Base-by-base conservation (phyloP, 2,888 invertebrate species). In the Archips crataeganus region DNA sequence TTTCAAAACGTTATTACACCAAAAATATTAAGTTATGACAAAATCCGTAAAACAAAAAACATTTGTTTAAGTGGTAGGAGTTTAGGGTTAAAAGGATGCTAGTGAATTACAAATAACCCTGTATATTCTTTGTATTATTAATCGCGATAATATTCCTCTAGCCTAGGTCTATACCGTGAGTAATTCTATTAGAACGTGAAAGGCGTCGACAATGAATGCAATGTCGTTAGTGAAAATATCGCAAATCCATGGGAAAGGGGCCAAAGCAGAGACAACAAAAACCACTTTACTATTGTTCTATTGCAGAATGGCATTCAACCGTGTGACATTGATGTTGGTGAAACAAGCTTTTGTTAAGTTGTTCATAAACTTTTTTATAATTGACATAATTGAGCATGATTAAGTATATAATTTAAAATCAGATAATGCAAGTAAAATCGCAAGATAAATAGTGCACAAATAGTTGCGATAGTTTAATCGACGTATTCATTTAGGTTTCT, bases 231-330 rank as follows among this genome's bases (percentile, higher is more conserved):
- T 79, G 84, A 85, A 86, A 88, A 84, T 87, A 83, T 86, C 80
- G 83, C 85, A 85, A 85, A 82, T 76, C 71, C 80, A 79, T 89
- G 90, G 64, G 88, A 90, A 88, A 80, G 77, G 74, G 85, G 85
- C 78, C 87, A 86, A 78, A 76, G 81, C 75, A 75, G 69, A 75
- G 74, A 71, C 65, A 61, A 76, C 71, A 87, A 87, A 85, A 87
- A 85, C 69, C 39, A 76, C 70, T 75, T 78, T 77, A 78, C 67
- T 60, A 85, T 87, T 86, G 85, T 87, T 79, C 71, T 72, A 77
- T 78, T 78, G 79, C 78, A 66, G 77, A 74, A 71, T 79, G 70
- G 69, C 70, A 75, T 79, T 79, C 75, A 73, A 71, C 15, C 66
- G 75, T 76, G 81, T 82, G 81, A 81, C 75, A 76, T 77, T 63